phyloP scores from a whole-genome alignment of 2,888 invertebrate genomes.

The Trilocha varians region DNA sequence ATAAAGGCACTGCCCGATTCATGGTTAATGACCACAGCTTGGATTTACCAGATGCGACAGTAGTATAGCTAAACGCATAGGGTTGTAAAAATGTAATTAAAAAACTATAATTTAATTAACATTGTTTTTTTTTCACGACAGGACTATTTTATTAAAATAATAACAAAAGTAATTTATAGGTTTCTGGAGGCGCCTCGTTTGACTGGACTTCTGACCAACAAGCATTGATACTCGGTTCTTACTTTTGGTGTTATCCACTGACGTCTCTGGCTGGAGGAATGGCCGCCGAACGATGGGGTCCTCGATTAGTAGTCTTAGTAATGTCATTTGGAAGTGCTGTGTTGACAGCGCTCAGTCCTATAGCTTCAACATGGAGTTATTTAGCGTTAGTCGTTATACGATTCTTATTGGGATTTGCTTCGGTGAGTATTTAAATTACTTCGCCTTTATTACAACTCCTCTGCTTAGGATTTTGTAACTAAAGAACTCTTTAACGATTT shows the following conservation, averaged over 20 bases:
- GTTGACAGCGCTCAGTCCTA: constrained; percentile 74
- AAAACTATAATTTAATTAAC: no score
- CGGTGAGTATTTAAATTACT: constrained; percentile 71
- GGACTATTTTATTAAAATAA: not conserved
- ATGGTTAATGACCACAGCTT: no score
- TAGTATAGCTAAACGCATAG: no score
- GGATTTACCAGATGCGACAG: no score
- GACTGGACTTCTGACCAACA: constrained; percentile 76
- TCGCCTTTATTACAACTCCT: no score
- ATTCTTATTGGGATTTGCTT: constrained; percentile 75
- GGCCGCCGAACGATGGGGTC: constrained; percentile 78
- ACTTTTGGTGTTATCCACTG: constrained; percentile 80
- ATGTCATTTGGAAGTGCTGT: constrained; percentile 64
- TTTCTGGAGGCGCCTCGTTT: constrained; percentile 39
- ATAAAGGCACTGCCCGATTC: no score
- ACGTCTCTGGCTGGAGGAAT: constrained; percentile 78
- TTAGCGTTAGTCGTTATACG: constrained; percentile 70
- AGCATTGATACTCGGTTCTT: constrained; percentile 77
- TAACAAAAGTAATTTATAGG: constrained; percentile 13
- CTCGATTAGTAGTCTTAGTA: constrained; percentile 72
- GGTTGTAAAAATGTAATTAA: no score
- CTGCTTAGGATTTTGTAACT: no score
- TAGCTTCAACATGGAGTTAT: constrained; percentile 72
- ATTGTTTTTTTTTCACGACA: no score
- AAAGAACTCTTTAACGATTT: no score